A percentile compares a stretch with the other conserved stretches of the same genome.
These are phyloP conservation scores for Synanthedon andrenaeformis DNA, from an alignment of 2,888 invertebrate genomes.

Conservation along the genomic window DNA sequence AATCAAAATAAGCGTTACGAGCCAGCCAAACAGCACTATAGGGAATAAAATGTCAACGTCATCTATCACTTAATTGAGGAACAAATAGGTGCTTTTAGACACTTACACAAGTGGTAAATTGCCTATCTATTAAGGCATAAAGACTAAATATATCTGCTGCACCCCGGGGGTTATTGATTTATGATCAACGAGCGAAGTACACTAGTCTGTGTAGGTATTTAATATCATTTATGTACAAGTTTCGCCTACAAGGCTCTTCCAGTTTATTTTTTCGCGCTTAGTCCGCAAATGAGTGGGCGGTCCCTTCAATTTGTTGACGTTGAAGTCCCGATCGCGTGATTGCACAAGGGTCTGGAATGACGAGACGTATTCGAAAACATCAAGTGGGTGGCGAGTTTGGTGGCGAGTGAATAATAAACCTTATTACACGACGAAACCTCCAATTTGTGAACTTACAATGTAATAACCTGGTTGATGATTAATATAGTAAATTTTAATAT, in stretches of 20 bases:
- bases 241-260: background rate
- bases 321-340: conserved; percentile 45
- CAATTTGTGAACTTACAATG: background rate
- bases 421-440: background rate
- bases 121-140: background rate
- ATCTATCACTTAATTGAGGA: background rate
- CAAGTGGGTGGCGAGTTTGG: conserved; percentile 27
- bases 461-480: background rate
- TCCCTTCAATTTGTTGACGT: conserved; percentile 50
- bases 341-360: conserved; percentile 38
- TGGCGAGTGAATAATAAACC: background rate
- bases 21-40: background rate
- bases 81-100: background rate
- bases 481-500: too few species aligned
- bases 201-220: background rate
- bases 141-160: background rate
- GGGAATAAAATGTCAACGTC: background rate
- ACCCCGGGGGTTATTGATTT: background rate
- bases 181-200: background rate
- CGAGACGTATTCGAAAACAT: conserved; percentile 11
- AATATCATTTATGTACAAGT: background rate
- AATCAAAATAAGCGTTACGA: too few species aligned
- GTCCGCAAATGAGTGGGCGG: conserved; percentile 37
- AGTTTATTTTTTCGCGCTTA: background rate
- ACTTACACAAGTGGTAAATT: background rate